A percentile compares a stretch with the other conserved stretches of the same genome.
phyloP scores from a whole-genome alignment of 2,797 vertebrate genomes.

The Tenualosa ilisha region DNA sequence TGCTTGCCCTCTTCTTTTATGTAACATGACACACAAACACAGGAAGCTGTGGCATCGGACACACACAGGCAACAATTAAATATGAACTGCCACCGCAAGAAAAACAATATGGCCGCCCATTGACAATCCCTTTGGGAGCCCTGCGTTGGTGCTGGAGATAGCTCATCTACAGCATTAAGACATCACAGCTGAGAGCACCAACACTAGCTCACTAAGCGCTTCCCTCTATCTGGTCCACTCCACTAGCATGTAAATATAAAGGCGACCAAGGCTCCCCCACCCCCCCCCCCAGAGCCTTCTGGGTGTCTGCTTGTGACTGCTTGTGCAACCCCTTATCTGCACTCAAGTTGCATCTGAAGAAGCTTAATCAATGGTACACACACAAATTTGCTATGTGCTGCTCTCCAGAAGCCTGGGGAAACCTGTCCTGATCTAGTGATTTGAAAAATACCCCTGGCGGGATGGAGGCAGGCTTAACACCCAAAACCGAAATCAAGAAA shows the following conservation, averaged over 20 bases:
- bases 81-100: slow-evolving; percentile 3
- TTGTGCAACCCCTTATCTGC: background rate
- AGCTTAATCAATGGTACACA: background rate
- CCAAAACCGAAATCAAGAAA: too few species aligned
- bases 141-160: background rate
- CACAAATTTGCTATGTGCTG: background rate
- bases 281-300: background rate
- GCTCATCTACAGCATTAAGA: slow-evolving; percentile 1
- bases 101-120: background rate
- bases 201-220: background rate
- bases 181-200: background rate
- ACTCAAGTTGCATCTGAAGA: background rate
- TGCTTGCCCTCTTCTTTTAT: slow-evolving; percentile 46
- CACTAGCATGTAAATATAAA: too few species aligned
- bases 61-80: slow-evolving; percentile 3
- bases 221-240: background rate
- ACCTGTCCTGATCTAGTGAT: too few species aligned
- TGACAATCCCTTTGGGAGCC: background rate
- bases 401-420: too few species aligned
- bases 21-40: slow-evolving; percentile 52
- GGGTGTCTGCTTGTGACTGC: background rate
- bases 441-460: too few species aligned
- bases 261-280: too few species aligned
- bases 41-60: slow-evolving; percentile 48
- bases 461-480: too few species aligned